Evolutionary conservation across 2,888 invertebrate genomes (phyloP).

Genomic region (Calameuta idolon): DNA sequence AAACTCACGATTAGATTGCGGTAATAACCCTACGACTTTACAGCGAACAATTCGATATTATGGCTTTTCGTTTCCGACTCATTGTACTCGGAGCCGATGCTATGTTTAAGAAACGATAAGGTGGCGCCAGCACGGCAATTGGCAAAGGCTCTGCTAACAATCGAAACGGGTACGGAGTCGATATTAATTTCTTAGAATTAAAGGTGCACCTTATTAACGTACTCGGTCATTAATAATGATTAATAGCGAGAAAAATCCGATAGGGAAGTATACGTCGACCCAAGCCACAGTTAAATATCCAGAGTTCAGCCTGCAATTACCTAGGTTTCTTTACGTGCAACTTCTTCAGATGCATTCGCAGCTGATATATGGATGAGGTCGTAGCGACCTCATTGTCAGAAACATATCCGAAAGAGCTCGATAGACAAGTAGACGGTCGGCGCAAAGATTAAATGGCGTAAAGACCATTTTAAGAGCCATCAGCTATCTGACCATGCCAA

Average conservation of each 20-base stretch:
- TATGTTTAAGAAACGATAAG: background rate
- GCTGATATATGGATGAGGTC: background rate
- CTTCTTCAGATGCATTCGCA: background rate
- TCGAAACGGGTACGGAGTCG: background rate
- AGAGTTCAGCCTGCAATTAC: background rate
- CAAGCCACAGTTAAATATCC: background rate
- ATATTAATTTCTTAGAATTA: background rate
- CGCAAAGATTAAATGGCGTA: constrained; percentile 32
- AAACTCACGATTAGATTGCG: background rate
- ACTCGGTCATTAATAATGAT: background rate
- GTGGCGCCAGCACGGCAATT: background rate
- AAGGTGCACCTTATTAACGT: background rate
- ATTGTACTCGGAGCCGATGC: background rate
- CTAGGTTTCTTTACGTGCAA: background rate
- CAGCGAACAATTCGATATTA: background rate
- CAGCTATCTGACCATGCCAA: constrained; percentile 41
- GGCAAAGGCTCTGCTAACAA: background rate
- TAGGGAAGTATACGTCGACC: background rate
- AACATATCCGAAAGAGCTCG: background rate
- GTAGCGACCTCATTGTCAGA: background rate
- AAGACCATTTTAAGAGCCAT: constrained; percentile 32
- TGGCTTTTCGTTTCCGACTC: background rate
- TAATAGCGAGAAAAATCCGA: background rate
- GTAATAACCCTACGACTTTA: background rate
- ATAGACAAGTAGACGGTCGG: background rate